Evolutionary conservation across 1,140 invertebrate species (phyloP), one percentile per base, ranked within the genome.

Genomic region (Plectrocnemia conspersa): DNA sequence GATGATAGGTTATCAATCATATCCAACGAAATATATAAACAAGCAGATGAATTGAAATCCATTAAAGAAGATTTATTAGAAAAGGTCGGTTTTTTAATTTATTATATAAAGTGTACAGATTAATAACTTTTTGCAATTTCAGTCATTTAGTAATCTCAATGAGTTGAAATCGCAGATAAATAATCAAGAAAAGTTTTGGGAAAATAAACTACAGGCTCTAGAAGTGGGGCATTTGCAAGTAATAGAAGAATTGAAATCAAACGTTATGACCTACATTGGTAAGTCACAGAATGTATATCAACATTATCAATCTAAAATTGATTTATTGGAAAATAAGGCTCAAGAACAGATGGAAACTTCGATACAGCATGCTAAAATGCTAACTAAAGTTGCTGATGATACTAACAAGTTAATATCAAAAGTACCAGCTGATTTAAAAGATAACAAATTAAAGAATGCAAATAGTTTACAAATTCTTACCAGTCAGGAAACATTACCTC

Each of bases 121-220:
- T 9, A 33, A 27, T 18, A 13, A 4, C 16, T 45, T 36, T 52
- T 27, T 49, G 44, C 9, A 49, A 33, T 63, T 64, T 15, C 23
- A 73, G 66, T 40, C 64, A 33, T 62, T 63, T 16, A 61, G 64
- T 42, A 67, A 67, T 49, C 48, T 76, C 58, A 64, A 70, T 64
- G 64, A 65, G 66, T 54, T 74, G 62, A 64, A 68, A 65, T 48
- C 57, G 53, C 68, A 74, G 65, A 50, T 74, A 13, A 47, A 66
- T 2, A 35, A 57, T 0, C 74, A 77, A 58, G 74, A 77, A 52
- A 63, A 66, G 44, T 65, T 67, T 54, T 76, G 73, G 73, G 68
- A 64, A 23, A 49, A 61, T 0, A 75, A 72, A 54, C 63, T 76
- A 18, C 65, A 73, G 41, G 62, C 67, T 5, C 33, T 76, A 3